A percentile compares a stretch with the other conserved stretches of the same genome.
Conservation (phyloP, 2,888 invertebrate genomes). For the Falcaria lacertinaria region DNA sequence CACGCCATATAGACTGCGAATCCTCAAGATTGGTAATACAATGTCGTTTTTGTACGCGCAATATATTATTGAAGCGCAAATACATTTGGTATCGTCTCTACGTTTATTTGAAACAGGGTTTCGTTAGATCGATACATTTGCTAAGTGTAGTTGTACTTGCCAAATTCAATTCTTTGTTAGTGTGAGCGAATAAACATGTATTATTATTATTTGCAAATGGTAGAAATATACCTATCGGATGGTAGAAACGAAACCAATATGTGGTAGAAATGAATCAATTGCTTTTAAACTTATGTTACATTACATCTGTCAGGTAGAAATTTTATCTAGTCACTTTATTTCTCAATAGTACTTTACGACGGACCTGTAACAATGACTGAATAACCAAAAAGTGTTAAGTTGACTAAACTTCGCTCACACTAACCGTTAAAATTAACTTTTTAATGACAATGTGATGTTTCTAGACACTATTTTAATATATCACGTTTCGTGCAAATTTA, state of each 20-base stretch:
- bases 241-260: background rate
- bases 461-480: slow-evolving; percentile 68
- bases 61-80: too few relatives aligned
- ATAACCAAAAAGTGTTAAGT: slow-evolving; percentile 2
- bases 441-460: slow-evolving; percentile 63
- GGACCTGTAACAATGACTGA: slow-evolving; percentile 3
- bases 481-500: slow-evolving; percentile 56
- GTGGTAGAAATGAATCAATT: background rate
- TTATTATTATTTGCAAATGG: slow-evolving; percentile 11
- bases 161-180: slow-evolving; percentile 47
- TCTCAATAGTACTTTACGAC: slow-evolving; percentile 5
- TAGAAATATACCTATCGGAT: background rate
- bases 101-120: slow-evolving; percentile 11
- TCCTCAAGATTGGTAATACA: too few relatives aligned
- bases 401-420: slow-evolving; percentile 55
- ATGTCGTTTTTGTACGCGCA: too few relatives aligned
- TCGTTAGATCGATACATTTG: slow-evolving; percentile 11
- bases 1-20: too few relatives aligned
- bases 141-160: slow-evolving; percentile 48
- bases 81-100: too few relatives aligned
- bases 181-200: slow-evolving; percentile 47
- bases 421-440: slow-evolving; percentile 28
- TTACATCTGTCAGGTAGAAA: background rate
- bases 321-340: slow-evolving; percentile 5
- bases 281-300: background rate